Evolutionary conservation across 2,888 invertebrate genomes (phyloP).

Genomic region (Zygothrica quintamaculata): DNA sequence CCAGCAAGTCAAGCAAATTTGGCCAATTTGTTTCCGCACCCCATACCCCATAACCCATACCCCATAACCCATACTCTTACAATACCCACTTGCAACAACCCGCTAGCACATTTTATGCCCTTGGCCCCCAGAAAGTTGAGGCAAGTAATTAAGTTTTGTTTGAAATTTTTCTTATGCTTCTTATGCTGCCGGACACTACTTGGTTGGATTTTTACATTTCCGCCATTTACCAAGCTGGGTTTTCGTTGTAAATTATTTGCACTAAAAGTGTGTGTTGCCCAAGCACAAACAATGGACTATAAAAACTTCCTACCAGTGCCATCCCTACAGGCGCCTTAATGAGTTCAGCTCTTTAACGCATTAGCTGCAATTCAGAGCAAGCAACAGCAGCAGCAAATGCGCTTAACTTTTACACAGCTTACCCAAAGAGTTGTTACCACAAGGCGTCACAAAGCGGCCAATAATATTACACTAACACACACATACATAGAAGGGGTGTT

Average conservation of each 20-base stretch:
- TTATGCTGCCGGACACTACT: conserved; percentile 63
- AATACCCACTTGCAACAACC: not conserved
- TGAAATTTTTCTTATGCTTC: conserved; percentile 74
- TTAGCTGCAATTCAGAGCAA: conserved; percentile 54
- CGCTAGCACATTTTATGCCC: no score
- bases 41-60: conserved; percentile 14
- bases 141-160: conserved; percentile 76
- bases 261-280: conserved; percentile 50
- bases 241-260: conserved; percentile 69
- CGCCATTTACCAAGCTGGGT: conserved; percentile 47
- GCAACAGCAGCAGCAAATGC: conserved; percentile 44
- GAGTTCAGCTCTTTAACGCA: conserved; percentile 75
- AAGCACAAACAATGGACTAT: conserved; percentile 57
- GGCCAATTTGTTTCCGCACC: conserved; percentile 71
- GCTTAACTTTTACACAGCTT: conserved; percentile 50
- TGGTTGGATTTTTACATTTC: conserved; percentile 57
- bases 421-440: not conserved
- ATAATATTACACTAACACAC: conserved; percentile 53
- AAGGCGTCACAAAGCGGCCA: conserved; percentile 53
- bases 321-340: conserved; percentile 53
- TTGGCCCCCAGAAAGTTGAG: conserved; percentile 20
- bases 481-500: conserved; percentile 35
- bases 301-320: conserved; percentile 56
- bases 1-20: conserved; percentile 76
- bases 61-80: not conserved